A percentile compares a stretch with the other conserved stretches of the same genome.
Conservation (phyloP, 2,113 vertebrate species). For the Leptocoma aspasia region DNA sequence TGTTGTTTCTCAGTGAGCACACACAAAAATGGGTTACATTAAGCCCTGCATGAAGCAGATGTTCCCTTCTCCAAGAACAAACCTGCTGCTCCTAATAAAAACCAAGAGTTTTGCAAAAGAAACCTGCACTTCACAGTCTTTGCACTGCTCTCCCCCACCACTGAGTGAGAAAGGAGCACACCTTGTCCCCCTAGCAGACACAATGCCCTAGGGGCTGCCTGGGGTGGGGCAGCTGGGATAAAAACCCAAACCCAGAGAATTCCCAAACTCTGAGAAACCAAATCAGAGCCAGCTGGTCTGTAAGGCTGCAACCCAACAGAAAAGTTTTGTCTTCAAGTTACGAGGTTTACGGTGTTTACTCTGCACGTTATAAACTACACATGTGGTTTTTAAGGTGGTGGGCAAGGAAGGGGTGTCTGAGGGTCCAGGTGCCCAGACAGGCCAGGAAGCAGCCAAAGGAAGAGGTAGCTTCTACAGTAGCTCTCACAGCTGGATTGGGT, state of each 20-base stretch:
- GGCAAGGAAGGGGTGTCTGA: neutral
- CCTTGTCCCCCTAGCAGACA: neutral
- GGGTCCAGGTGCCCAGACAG: neutral
- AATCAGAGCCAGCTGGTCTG: neutral
- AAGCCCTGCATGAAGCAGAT: neutral
- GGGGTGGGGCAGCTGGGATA: neutral
- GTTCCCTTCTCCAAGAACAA: neutral
- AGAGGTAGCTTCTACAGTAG: neutral
- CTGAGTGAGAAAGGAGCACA: fast-evolving
- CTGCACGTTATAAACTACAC: neutral
- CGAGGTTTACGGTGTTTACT: fast-evolving
- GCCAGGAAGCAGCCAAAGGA: neutral
- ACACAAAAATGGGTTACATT: fast-evolving
- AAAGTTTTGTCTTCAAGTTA: neutral
- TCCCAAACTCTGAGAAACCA: neutral
- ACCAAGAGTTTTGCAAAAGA: neutral
- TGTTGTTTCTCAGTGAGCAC: neutral
- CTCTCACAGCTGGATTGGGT: neutral
- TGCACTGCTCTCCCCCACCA: neutral
- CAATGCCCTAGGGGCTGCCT: neutral
- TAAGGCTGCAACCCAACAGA: neutral
- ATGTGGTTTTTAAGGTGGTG: fast-evolving
- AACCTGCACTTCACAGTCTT: neutral
- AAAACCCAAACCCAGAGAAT: neutral
- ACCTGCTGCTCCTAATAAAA: neutral